Evolutionary conservation across 1,140 invertebrate genomes (phyloP).

Genomic region (Ceratina australensis): DNA sequence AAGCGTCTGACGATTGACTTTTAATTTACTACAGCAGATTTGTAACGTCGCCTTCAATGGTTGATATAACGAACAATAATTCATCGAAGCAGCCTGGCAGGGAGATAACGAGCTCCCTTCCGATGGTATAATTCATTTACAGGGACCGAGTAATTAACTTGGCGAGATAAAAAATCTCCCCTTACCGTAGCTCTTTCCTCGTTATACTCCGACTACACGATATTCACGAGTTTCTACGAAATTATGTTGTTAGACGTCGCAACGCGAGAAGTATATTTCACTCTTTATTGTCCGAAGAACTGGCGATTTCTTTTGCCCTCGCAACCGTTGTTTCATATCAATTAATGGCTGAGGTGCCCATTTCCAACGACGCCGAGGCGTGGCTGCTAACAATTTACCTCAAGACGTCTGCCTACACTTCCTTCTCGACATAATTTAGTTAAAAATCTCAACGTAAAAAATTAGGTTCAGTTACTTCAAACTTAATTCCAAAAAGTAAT

Average conservation of each 20-base stretch:
- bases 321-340: not conserved
- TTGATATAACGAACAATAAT: constrained; percentile 11
- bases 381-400: not conserved
- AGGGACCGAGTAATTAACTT: constrained; percentile 12
- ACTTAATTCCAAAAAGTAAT: too few relatives aligned
- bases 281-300: constrained; percentile 41
- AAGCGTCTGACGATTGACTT: too few relatives aligned
- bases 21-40: too few relatives aligned
- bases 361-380: constrained; percentile 12
- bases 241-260: constrained; percentile 26
- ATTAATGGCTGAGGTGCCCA: constrained; percentile 31
- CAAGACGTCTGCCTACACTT: constrained; percentile 3
- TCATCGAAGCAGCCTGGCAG: constrained; percentile 3
- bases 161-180: constrained; percentile 1
- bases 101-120: constrained; percentile 19
- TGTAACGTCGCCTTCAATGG: too few relatives aligned
- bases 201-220: constrained; percentile 10
- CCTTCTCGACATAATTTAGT: not conserved
- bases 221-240: not conserved
- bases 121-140: constrained; percentile 18
- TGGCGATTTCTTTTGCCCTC: constrained; percentile 19
- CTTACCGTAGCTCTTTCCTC: not conserved
- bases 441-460: not conserved
- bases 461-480: too few relatives aligned
- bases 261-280: constrained; percentile 55